phyloP scores from a whole-genome alignment of 2,888 invertebrate genomes.

The Autographa pulchrina region DNA sequence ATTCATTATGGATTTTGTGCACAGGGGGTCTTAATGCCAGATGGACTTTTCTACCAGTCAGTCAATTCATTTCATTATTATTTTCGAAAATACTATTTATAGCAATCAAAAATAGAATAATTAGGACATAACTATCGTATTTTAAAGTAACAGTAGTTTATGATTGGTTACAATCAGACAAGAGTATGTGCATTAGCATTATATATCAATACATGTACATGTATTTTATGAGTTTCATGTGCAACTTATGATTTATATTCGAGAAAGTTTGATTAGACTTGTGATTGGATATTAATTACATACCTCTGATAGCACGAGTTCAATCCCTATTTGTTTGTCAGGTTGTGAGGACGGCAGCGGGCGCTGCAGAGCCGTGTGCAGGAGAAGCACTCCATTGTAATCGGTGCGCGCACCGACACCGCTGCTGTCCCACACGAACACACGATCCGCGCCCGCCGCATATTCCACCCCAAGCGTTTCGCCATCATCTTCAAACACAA shows the following conservation, averaged over 20 bases:
- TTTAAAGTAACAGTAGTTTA: neutral
- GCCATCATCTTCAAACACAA: constrained; percentile 88
- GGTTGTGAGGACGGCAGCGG: constrained; percentile 92
- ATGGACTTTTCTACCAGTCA: too few species aligned
- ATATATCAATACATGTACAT: constrained; percentile 29
- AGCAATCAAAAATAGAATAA: neutral
- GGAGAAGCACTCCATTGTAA: constrained; percentile 96
- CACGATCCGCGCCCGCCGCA: constrained; percentile 94
- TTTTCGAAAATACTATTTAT: neutral
- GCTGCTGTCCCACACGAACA: constrained; percentile 95
- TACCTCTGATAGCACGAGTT: constrained; percentile 96
- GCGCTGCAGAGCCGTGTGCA: constrained; percentile 96
- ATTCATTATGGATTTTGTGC: too few species aligned
- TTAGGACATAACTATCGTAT: neutral
- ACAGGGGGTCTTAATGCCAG: too few species aligned
- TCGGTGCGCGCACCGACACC: constrained; percentile 96
- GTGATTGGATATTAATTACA: constrained; percentile 38
- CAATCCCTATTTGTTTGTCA: constrained; percentile 94
- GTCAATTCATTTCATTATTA: neutral
- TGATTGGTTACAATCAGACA: neutral
- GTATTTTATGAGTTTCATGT: constrained; percentile 11
- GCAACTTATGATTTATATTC: neutral
- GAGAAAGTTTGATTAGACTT: constrained; percentile 1
- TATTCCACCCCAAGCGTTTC: constrained; percentile 93
- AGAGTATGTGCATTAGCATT: constrained; percentile 33